These are phyloP conservation scores for Ischnura elegans DNA, from an alignment of 2,888 invertebrate species.

Conservation along the genomic window DNA sequence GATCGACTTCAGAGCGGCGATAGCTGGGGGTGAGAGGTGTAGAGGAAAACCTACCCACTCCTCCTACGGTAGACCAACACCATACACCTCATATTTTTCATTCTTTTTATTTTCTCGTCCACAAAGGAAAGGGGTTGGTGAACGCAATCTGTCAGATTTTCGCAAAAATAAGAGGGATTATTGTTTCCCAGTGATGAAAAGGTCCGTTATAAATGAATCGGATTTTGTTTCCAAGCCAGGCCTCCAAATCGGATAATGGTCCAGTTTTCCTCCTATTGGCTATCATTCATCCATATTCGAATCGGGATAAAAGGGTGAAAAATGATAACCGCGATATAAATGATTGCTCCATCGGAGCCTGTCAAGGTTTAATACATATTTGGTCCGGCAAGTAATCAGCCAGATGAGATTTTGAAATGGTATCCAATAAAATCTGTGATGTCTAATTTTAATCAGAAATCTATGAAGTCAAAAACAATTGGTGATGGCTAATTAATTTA, in stretches of 20 bases:
- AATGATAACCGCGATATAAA: not conserved
- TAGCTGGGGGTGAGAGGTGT: not conserved
- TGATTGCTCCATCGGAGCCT: not conserved
- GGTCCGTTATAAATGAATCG: slow-evolving; percentile 4
- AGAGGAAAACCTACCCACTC: not conserved
- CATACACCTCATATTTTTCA: not conserved
- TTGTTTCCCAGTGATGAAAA: slow-evolving; percentile 3
- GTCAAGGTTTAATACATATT: not conserved
- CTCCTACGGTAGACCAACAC: not conserved
- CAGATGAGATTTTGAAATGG: not conserved
- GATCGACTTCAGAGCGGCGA: not conserved
- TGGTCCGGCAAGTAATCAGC: not conserved
- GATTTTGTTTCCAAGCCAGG: not conserved
- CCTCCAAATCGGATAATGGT: not conserved
- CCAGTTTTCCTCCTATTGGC: not conserved
- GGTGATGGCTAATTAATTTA: too few species aligned
- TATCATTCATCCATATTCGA: not conserved
- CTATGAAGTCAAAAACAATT: not conserved
- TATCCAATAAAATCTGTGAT: not conserved
- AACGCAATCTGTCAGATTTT: not conserved
- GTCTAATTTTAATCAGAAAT: not conserved
- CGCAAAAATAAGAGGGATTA: not conserved
- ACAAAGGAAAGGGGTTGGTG: not conserved
- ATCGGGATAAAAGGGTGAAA: not conserved
- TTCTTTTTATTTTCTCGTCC: not conserved